Base-by-base conservation (phyloP, 2,888 invertebrate genomes). In the Aporophyla lueneburgensis region DNA sequence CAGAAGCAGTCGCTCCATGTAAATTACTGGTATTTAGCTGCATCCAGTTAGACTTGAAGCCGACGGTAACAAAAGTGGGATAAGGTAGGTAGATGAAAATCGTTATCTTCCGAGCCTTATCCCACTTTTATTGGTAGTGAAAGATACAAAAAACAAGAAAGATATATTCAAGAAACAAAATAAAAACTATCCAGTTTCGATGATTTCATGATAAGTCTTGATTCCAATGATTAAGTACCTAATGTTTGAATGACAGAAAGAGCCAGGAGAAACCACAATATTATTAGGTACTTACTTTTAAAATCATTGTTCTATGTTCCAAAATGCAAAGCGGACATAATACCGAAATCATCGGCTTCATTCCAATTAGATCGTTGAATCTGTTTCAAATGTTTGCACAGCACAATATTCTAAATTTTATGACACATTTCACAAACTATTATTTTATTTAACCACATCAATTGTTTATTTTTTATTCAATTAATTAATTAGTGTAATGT, bases 281-380 rank as follows among this genome's bases (percentile, higher is more conserved):
- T 40, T 9, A 56, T 5, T 49, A 24, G 24, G 2, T 24, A 83
- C 83, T 81, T 70, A 83, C 81, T 54, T 61, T 73, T 24, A 78
- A 67, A 67, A 70, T 78, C 81, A 81, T 81, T 67, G n/a, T 75
- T 71, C 54, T 69, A 33, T 43, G 24, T 59, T 66, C 53, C 53
- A 46, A 53, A 54, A 27, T 33, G 43, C 10, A 59, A 58, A 9
- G 19, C 10, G 54, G 49, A 58, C 67, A 81, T 75, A 49, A 59
- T 81, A 54, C 2, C 19, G 14, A 40, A 75, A 65, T 54, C 19
- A 51, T 40, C 51, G 43, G 49, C n/a, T 7, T 51, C 21, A 1
- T 53, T 1, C 7, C 12, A 16, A 61, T 19, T 9, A 33, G 6
- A 27, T 40, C 27, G 5, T 43, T 43, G 3, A 49, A 19, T 56